Conservation (phyloP, 2,888 invertebrate genomes). For the Yponomeuta evonymella region DNA sequence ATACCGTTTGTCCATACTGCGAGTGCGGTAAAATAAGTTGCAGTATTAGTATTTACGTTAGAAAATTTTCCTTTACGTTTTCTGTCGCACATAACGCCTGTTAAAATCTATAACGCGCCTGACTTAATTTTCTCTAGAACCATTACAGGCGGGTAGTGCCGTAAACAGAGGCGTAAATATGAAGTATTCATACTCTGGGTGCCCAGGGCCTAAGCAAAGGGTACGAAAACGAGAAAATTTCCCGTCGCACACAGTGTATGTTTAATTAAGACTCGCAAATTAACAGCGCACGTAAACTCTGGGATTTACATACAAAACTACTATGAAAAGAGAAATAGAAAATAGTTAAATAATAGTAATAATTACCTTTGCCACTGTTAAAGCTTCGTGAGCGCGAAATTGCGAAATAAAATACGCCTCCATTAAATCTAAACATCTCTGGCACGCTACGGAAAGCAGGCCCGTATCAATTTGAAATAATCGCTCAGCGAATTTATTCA, state of each 20-base stretch:
- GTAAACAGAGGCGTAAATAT: neutral
- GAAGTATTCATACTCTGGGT: neutral
- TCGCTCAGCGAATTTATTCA: neutral
- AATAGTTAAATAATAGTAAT: no score
- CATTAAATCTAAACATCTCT: neutral
- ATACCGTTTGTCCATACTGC: no score
- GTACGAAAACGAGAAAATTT: neutral
- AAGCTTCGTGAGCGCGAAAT: neutral
- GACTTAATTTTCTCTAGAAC: neutral
- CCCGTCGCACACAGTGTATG: neutral
- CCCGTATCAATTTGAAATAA: neutral
- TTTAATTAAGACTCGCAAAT: conserved; percentile 1
- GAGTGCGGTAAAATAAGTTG: no score
- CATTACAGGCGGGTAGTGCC: neutral
- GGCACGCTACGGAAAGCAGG: neutral
- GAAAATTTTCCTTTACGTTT: neutral
- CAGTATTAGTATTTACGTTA: no score
- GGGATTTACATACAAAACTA: neutral
- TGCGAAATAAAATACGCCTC: neutral
- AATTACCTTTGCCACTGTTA: neutral
- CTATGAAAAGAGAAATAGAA: neutral
- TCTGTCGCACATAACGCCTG: neutral
- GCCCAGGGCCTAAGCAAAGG: neutral
- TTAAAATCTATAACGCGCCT: neutral
- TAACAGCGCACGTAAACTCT: neutral